phyloP scores from a whole-genome alignment of 2,797 vertebrate genomes.

The Austrolebias charrua region DNA sequence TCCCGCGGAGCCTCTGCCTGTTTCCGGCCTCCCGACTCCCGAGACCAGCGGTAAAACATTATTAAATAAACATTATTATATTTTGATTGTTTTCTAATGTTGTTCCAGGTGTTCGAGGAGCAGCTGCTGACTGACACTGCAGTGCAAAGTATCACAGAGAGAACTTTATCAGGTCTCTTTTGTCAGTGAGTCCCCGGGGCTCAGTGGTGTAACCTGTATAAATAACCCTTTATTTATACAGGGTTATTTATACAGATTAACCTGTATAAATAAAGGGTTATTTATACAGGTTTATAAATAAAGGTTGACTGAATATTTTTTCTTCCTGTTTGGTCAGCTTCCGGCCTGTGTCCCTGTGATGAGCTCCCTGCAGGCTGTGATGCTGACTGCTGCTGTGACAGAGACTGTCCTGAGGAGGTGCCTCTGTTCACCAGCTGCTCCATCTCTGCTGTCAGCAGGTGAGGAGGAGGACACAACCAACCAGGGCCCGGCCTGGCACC shows the following conservation, averaged over 20 bases:
- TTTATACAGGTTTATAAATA: too few species aligned
- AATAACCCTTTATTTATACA: too few species aligned
- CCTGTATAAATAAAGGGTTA: too few species aligned
- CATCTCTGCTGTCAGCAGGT: constrained; percentile 42
- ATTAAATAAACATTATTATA: too few species aligned
- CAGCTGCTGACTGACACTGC: background rate
- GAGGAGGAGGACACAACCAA: background rate
- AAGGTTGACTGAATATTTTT: too few species aligned
- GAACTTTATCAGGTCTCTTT: accelerated
- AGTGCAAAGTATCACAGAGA: background rate
- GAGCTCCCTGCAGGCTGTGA: constrained; percentile 63
- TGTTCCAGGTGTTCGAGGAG: too few species aligned
- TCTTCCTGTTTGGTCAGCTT: constrained; percentile 38
- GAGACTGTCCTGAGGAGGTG: constrained; percentile 68
- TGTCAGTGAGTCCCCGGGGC: too few species aligned
- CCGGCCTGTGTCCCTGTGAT: constrained; percentile 64
- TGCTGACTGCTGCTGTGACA: constrained; percentile 89
- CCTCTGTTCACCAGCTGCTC: constrained; percentile 68
- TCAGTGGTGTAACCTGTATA: too few species aligned
- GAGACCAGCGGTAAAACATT: constrained; percentile 49
- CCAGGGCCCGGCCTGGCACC: too few species aligned
- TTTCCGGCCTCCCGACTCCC: constrained; percentile 41
- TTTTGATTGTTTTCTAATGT: too few species aligned
- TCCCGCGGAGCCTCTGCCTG: constrained; percentile 29
- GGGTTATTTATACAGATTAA: too few species aligned